A percentile compares a stretch with the other conserved stretches of the same genome.
phyloP scores from a whole-genome alignment of 53 echinoderm and acorn worm species.

The Astropecten irregularis region DNA sequence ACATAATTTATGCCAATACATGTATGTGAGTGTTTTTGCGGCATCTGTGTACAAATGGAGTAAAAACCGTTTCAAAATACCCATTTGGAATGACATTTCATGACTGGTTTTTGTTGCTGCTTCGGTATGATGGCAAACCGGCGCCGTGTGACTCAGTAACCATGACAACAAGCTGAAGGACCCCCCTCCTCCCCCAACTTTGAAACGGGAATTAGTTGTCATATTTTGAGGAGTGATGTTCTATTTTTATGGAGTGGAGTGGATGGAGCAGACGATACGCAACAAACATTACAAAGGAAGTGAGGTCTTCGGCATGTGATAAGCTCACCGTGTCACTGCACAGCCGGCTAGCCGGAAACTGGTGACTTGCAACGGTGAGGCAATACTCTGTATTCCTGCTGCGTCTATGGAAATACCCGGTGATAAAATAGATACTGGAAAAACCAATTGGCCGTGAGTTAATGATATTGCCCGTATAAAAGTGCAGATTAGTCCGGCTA shows the following conservation, averaged over 20 bases:
- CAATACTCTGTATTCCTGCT: background rate
- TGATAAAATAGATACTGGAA: background rate
- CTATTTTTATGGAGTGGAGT: no score
- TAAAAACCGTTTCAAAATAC: no score
- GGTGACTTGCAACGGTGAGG: constrained; percentile 16
- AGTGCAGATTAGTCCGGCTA: no score
- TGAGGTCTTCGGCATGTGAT: background rate
- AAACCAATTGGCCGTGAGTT: constrained; percentile 33
- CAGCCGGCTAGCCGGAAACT: constrained; percentile 44
- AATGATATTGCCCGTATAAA: background rate
- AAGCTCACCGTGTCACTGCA: no score
- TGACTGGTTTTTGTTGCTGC: no score
- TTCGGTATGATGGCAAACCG: background rate
- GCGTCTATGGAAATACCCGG: background rate
- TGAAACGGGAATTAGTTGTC: no score
- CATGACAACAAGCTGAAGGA: background rate
- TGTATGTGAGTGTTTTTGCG: no score
- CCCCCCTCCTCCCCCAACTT: no score
- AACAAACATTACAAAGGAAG: background rate
- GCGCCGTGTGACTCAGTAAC: constrained; percentile 27
- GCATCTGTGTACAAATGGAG: no score
- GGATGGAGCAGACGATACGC: background rate
- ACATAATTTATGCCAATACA: no score
- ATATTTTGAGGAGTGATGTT: no score
- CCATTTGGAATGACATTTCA: no score